Conservation (phyloP, 2,888 invertebrate species). For the Merodon equestris region DNA sequence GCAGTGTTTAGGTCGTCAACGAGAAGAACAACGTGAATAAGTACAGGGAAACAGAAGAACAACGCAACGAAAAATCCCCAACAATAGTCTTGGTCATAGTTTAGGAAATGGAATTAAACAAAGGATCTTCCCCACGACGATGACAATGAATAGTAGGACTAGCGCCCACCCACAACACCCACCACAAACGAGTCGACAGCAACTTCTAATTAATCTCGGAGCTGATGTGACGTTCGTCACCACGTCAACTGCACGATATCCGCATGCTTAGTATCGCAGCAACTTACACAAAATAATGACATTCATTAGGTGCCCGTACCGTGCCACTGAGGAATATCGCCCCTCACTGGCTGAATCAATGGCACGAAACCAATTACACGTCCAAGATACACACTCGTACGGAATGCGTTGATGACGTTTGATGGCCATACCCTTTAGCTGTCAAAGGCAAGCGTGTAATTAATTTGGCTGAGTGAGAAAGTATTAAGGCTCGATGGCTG, state of each 20-base stretch:
- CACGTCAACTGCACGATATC: not conserved
- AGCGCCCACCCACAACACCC: too few relatives aligned
- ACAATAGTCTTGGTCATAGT: not conserved
- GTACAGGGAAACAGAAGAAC: slow-evolving; percentile 6
- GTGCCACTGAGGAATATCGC: slow-evolving; percentile 3
- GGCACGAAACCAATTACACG: slow-evolving; percentile 26
- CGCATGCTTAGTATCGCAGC: not conserved
- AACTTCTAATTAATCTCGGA: not conserved
- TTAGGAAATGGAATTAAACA: not conserved
- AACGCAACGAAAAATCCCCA: not conserved
- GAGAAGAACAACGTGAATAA: slow-evolving; percentile 32
- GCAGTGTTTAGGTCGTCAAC: slow-evolving; percentile 61
- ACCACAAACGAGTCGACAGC: too few relatives aligned
- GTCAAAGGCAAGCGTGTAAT: not conserved
- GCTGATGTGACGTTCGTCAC: not conserved
- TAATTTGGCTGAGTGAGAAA: not conserved
- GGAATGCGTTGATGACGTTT: not conserved
- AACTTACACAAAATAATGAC: slow-evolving; percentile 9
- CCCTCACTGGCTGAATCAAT: not conserved
- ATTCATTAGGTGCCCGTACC: slow-evolving; percentile 13
- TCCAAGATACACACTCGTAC: not conserved
- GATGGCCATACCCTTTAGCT: not conserved
- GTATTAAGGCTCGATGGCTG: not conserved
- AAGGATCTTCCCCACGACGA: too few relatives aligned
- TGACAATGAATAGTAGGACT: not conserved